phyloP scores from a whole-genome alignment of 2,113 vertebrate genomes.

The Heptranchias perlo region DNA sequence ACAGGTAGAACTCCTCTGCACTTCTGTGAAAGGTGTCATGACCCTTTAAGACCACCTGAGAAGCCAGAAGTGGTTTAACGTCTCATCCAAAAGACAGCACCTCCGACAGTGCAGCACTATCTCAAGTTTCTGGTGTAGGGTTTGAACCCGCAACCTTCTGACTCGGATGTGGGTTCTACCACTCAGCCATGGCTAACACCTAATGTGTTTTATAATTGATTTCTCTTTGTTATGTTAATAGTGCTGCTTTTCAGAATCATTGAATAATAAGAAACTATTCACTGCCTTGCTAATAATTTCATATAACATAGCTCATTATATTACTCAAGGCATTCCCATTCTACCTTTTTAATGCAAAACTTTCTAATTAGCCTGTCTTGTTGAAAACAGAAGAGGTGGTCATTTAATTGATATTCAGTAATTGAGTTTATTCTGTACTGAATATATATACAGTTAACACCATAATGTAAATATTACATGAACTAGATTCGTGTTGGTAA shows the following conservation, averaged over 20 bases:
- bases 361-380: neutral
- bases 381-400: neutral
- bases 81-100: too few relatives aligned
- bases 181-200: neutral
- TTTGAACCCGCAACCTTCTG: too few relatives aligned
- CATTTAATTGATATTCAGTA: neutral
- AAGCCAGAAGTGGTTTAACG: too few relatives aligned
- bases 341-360: neutral
- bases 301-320: neutral
- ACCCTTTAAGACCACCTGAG: too few relatives aligned
- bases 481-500: neutral
- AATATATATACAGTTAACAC: neutral
- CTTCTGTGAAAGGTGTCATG: too few relatives aligned
- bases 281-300: neutral
- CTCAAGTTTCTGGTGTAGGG: too few relatives aligned
- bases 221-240: neutral
- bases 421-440: neutral
- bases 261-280: neutral
- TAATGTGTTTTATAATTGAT: neutral
- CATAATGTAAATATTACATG: neutral
- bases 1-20: too few relatives aligned
- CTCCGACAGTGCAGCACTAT: too few relatives aligned
- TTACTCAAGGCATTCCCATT: neutral
- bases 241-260: neutral
- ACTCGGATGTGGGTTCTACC: too few relatives aligned